phyloP scores from a whole-genome alignment of 2,797 vertebrate genomes.

The Muscicapa comitata region DNA sequence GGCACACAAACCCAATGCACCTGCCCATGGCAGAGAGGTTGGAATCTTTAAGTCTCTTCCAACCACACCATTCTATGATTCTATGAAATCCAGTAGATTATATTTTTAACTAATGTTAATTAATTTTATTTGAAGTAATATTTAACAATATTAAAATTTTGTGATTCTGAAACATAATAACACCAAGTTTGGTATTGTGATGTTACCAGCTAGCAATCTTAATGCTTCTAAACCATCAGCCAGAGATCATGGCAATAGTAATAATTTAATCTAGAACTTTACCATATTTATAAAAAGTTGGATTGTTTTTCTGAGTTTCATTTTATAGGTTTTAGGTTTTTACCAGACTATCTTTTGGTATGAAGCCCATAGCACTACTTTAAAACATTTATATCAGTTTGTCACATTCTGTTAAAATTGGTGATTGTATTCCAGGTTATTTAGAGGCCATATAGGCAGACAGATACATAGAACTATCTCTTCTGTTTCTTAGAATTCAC shows the following conservation, averaged over 20 bases:
- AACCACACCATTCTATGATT: background rate
- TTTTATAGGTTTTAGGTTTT: background rate
- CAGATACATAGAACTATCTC: background rate
- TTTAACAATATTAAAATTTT: background rate
- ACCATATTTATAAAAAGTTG: background rate
- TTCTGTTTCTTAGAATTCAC: background rate
- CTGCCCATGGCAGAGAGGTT: no score
- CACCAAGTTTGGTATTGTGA: background rate
- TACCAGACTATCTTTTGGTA: background rate
- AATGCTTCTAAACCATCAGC: fast-evolving
- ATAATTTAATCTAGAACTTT: background rate
- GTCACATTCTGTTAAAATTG: background rate
- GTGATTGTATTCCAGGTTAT: background rate
- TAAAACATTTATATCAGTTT: background rate
- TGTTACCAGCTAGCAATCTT: background rate
- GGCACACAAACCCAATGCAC: fast-evolving
- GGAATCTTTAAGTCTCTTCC: background rate
- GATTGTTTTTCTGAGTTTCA: background rate
- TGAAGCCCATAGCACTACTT: background rate
- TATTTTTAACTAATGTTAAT: background rate
- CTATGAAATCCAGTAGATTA: background rate
- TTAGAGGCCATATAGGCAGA: background rate
- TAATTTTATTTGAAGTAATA: background rate
- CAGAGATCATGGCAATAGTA: background rate
- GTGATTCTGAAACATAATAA: background rate